phyloP scores from a whole-genome alignment of 1,140 invertebrate species.

The Polypedilum vanderplanki region DNA sequence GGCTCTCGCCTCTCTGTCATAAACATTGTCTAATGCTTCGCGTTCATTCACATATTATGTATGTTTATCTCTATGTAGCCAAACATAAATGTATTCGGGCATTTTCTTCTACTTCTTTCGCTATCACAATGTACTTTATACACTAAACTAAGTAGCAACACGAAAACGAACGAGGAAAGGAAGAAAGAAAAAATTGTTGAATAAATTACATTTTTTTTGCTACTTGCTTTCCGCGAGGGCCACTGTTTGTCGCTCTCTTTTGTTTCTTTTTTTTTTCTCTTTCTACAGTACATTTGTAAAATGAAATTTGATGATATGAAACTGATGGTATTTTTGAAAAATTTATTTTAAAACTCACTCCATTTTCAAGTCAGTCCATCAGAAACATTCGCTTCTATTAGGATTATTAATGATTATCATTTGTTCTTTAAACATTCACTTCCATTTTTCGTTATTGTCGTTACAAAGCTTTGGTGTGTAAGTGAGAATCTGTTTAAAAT shows the following conservation, averaged over 20 bases:
- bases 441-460: too few species aligned
- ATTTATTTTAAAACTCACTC: too few species aligned
- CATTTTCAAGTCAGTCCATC: neutral
- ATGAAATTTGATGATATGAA: neutral
- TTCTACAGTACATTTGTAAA: too few species aligned
- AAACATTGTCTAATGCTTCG: neutral
- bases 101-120: neutral
- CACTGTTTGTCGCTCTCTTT: neutral
- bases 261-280: neutral
- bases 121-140: neutral
- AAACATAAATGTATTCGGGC: neutral
- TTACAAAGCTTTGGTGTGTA: too few species aligned
- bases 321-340: neutral
- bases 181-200: neutral
- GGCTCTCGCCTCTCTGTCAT: neutral
- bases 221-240: slow-evolving; percentile 3
- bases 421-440: neutral
- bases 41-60: neutral
- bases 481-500: too few species aligned
- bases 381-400: neutral
- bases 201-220: neutral
- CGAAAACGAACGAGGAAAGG: neutral
- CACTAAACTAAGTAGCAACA: neutral
- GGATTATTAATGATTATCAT: slow-evolving; percentile 8
- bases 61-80: neutral